phyloP scores from a whole-genome alignment of 1,140 invertebrate species.

The Anastatus disparis region DNA sequence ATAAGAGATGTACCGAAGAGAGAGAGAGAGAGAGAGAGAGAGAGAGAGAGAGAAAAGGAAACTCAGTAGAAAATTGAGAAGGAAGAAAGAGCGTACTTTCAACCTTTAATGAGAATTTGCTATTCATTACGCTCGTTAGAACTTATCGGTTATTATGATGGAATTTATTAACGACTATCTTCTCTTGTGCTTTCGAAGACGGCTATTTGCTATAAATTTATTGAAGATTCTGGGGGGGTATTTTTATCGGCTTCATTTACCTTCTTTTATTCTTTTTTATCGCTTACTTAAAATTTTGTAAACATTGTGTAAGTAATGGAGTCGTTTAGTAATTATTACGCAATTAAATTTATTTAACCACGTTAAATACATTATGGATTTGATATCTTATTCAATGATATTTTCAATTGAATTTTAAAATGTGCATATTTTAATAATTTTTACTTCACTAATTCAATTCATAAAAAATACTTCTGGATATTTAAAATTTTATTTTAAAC shows the following conservation, averaged over 20 bases:
- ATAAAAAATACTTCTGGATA: too few species aligned
- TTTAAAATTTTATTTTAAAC: too few species aligned
- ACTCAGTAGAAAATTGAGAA: slow-evolving; percentile 20
- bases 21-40: background rate
- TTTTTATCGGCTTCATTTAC: slow-evolving; percentile 9
- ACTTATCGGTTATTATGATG: slow-evolving; percentile 32
- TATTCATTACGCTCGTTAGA: slow-evolving; percentile 34
- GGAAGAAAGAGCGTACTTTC: slow-evolving; percentile 17
- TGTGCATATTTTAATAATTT: too few species aligned
- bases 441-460: too few species aligned
- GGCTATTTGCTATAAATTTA: slow-evolving; percentile 6
- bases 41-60: background rate
- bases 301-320: background rate
- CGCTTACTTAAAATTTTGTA: background rate
- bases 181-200: background rate
- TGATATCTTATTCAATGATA: too few species aligned
- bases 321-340: too few species aligned
- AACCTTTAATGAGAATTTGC: slow-evolving; percentile 24
- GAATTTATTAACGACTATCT: slow-evolving; percentile 20
- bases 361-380: too few species aligned
- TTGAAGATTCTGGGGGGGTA: slow-evolving; percentile 18
- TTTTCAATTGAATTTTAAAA: too few species aligned
- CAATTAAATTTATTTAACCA: too few species aligned
- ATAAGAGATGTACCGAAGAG: background rate
- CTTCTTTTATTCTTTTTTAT: slow-evolving; percentile 44